Conservation (phyloP, 2,888 invertebrate genomes). For the Ochropacha duplaris region DNA sequence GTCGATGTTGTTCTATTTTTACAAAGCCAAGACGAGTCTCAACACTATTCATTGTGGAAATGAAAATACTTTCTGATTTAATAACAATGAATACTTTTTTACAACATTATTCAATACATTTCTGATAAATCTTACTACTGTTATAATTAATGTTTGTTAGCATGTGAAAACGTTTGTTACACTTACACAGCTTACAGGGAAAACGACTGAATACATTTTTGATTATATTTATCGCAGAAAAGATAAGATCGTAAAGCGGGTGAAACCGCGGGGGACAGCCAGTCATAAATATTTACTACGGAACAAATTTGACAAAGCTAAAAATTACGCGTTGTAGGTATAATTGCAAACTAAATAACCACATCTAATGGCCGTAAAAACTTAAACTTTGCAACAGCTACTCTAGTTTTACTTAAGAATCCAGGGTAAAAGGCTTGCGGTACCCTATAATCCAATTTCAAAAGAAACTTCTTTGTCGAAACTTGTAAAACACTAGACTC, state of each 20-base stretch:
- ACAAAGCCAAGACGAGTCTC: background rate
- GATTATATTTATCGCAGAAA: too few species aligned
- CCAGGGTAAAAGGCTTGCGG: slow-evolving; percentile 54
- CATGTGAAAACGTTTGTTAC: too few species aligned
- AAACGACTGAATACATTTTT: too few species aligned
- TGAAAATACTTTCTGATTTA: slow-evolving; percentile 5
- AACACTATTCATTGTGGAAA: background rate
- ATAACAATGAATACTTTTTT: background rate
- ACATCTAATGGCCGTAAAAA: slow-evolving; percentile 21
- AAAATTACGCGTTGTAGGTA: background rate
- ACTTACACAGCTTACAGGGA: too few species aligned
- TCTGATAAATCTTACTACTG: background rate
- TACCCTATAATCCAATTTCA: slow-evolving; percentile 62
- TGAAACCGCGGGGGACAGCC: too few species aligned
- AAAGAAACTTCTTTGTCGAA: slow-evolving; percentile 51
- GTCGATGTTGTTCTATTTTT: background rate
- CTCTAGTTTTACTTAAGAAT: slow-evolving; percentile 41
- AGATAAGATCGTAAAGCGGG: too few species aligned
- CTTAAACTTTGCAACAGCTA: slow-evolving; percentile 38
- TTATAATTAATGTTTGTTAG: too few species aligned
- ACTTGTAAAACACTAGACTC: slow-evolving; percentile 49
- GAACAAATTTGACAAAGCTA: too few species aligned
- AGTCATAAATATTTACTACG: too few species aligned
- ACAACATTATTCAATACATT: background rate
- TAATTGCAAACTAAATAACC: background rate